Evolutionary conservation across 2,797 vertebrate species (phyloP), one percentile per base, ranked within the genome.

Genomic region (Mormyrus proboscirostris): DNA sequence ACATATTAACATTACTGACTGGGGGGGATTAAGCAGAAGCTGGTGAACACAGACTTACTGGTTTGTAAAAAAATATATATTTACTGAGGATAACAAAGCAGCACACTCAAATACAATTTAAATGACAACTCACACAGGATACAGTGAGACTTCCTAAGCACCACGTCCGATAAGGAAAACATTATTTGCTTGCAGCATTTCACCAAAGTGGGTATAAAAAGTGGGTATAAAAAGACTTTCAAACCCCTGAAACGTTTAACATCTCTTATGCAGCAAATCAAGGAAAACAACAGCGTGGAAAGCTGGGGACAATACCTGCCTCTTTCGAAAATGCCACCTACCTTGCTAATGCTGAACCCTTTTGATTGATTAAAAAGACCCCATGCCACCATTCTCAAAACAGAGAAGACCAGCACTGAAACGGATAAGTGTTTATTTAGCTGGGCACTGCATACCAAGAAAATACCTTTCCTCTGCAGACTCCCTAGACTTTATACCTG

Each of bases 331-430:
- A 87, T 69, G 22, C 53, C 85, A 82, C 53, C 85, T 38, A 51
- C 38, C 44, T 83, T 76, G 88, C 88, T 90, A 22, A 84, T 88
- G 83, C 86, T 65, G 73, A 62, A 57, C 49, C 41, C 55, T 22
- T 87, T 89, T 89, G 65, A 55, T 82, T 79, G 29, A 86, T 87
- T 55, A 73, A 88, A 53, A 90, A 88, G 89, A 90, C 79, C 49
- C 94, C 59, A 92, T 93, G 94, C 94, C 96, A 95, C 93, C 95
- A 95, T 95, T 91, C 94, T 94, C 94, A 94, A 51, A 94, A 94
- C 95, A 94, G 94, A 95, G 94, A 79, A 85, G 88, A 90, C 88
- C 82, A 91, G 90, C 87, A 89, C 49, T 95, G 88, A 95, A 92
- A 94, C 94, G 94, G 94, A 95, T 93, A 96, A 95, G 91, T 94